phyloP scores from a whole-genome alignment of 92 coral and sea anemone species.

The Diadumene lineata region DNA sequence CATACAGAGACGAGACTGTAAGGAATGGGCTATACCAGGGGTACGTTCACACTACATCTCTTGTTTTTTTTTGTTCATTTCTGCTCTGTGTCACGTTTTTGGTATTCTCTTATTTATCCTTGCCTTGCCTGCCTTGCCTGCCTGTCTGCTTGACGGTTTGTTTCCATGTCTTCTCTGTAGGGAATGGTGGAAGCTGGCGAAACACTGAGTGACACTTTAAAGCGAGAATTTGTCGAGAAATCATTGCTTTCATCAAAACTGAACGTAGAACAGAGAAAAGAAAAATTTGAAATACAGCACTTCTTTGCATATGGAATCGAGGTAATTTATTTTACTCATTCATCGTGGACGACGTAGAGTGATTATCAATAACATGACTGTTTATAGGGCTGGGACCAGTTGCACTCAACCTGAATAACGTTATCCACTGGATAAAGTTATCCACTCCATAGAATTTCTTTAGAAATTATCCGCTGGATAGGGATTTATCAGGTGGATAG shows the following conservation, averaged over 20 bases:
- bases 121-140: neutral
- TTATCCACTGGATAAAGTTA: too few relatives aligned
- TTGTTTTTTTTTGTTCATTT: too few relatives aligned
- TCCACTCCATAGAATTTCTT: too few relatives aligned
- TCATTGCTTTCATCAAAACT: constrained; percentile 56
- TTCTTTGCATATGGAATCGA: constrained; percentile 62
- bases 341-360: too few relatives aligned
- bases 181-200: constrained; percentile 79
- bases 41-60: constrained; percentile 42
- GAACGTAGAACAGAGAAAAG: constrained; percentile 40
- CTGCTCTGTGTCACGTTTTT: too few relatives aligned
- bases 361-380: too few relatives aligned
- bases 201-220: constrained; percentile 55
- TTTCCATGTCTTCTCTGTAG: constrained; percentile 13
- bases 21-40: constrained; percentile 82
- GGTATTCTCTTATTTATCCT: too few relatives aligned
- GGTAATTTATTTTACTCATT: constrained; percentile 31
- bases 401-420: too few relatives aligned
- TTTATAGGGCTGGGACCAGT: too few relatives aligned
- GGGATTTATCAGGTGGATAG: too few relatives aligned
- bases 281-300: constrained; percentile 39
- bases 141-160: neutral
- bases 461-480: too few relatives aligned
- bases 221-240: constrained; percentile 68
- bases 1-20: constrained; percentile 59